phyloP scores from a whole-genome alignment of 2,888 invertebrate species.

The Apantesis nais region DNA sequence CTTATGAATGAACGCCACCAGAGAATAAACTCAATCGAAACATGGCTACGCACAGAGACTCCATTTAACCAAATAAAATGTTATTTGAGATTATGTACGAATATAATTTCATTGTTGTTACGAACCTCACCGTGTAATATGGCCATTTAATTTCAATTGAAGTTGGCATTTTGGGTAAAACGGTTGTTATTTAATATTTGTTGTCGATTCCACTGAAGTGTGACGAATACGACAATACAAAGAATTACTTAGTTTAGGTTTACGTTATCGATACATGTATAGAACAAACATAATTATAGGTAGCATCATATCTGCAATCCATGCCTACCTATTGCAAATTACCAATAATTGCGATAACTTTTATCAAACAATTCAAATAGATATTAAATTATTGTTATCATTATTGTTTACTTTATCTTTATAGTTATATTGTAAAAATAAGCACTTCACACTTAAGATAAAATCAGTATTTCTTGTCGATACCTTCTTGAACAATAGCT shows the following conservation, averaged over 20 bases:
- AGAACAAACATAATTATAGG: slow-evolving; percentile 35
- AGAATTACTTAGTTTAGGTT: slow-evolving; percentile 2
- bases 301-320: slow-evolving; percentile 61
- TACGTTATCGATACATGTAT: slow-evolving; percentile 1
- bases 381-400: slow-evolving; percentile 78
- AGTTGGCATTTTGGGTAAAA: slow-evolving; percentile 30
- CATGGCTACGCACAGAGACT: slow-evolving; percentile 55
- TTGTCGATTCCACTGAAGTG: slow-evolving; percentile 20
- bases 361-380: slow-evolving; percentile 81
- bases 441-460: slow-evolving; percentile 74
- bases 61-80: slow-evolving; percentile 71
- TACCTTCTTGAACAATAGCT: slow-evolving; percentile 53
- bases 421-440: slow-evolving; percentile 68
- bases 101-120: slow-evolving; percentile 61
- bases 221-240: slow-evolving; percentile 20
- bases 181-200: slow-evolving; percentile 15
- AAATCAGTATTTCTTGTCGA: slow-evolving; percentile 69
- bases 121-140: slow-evolving; percentile 62
- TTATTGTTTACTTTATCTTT: slow-evolving; percentile 78
- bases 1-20: slow-evolving; percentile 77
- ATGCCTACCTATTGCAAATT: slow-evolving; percentile 61
- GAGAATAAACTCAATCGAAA: slow-evolving; percentile 63
- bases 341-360: slow-evolving; percentile 74
- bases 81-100: slow-evolving; percentile 65
- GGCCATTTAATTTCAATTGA: slow-evolving; percentile 68